phyloP scores from a whole-genome alignment of 1,140 invertebrate genomes.

The Polypedilum pembai region DNA sequence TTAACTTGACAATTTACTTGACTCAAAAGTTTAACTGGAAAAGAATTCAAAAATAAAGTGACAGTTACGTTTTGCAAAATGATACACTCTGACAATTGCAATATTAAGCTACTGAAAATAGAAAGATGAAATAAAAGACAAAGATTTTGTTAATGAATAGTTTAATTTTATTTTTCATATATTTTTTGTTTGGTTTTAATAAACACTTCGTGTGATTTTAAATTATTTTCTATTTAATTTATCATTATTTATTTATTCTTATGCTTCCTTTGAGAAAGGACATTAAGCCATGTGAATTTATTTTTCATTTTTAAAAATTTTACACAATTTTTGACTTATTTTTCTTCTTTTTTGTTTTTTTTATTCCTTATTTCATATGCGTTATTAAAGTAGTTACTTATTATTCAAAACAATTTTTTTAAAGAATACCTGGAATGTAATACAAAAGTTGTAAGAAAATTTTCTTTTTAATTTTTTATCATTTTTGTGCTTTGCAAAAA shows the following conservation, averaged over 20 bases:
- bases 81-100: too few species aligned
- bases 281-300: not conserved
- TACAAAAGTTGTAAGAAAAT: slow-evolving; percentile 13
- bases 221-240: slow-evolving; percentile 6
- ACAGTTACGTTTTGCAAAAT: too few species aligned
- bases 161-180: slow-evolving; percentile 17
- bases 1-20: too few species aligned
- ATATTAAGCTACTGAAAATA: too few species aligned
- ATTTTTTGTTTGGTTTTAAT: slow-evolving; percentile 19
- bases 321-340: not conserved
- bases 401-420: slow-evolving; percentile 1
- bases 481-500: slow-evolving; percentile 15
- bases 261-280: slow-evolving; percentile 12
- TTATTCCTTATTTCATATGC: too few species aligned
- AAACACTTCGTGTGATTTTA: slow-evolving; percentile 17
- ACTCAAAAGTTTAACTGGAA: too few species aligned
- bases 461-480: not conserved
- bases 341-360: too few species aligned
- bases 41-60: too few species aligned
- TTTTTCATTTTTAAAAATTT: not conserved
- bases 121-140: too few species aligned
- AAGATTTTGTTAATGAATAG: not conserved
- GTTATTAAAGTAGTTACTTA: not conserved
- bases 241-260: not conserved
- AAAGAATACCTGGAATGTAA: not conserved